phyloP scores from a whole-genome alignment of 2,888 invertebrate genomes.

The Microplitis deprimator region DNA sequence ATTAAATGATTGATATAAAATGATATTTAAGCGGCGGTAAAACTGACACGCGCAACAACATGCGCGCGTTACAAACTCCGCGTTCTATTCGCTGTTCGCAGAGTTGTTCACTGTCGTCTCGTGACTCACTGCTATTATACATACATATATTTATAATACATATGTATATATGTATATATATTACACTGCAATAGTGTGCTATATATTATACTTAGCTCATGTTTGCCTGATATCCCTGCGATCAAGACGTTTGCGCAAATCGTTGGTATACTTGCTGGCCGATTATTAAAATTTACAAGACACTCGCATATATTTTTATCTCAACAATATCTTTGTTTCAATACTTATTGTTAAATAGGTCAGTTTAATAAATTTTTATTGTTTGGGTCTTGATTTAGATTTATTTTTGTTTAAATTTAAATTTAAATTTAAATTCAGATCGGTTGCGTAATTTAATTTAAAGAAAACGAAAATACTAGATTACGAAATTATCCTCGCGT shows the following conservation, averaged over 20 bases:
- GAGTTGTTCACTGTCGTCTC: conserved; percentile 10
- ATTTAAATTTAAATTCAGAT: conserved; percentile 5
- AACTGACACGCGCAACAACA: conserved; percentile 41
- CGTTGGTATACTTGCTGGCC: conserved; percentile 40
- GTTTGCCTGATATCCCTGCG: conserved; percentile 63
- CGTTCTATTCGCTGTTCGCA: conserved; percentile 1
- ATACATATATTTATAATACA: background rate
- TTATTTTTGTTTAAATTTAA: background rate
- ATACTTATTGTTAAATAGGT: too few species aligned
- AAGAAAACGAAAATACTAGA: background rate
- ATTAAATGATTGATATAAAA: conserved; percentile 34
- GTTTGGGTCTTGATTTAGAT: background rate
- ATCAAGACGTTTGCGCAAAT: conserved; percentile 69
- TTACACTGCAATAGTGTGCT: conserved; percentile 24
- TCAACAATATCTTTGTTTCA: background rate
- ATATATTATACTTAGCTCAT: conserved; percentile 47
- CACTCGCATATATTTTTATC: background rate
- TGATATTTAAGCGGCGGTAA: conserved; percentile 5
- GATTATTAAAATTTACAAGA: conserved; percentile 2
- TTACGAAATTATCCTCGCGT: background rate
- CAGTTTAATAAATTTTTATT: too few species aligned
- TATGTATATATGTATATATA: background rate
- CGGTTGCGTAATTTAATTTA: conserved; percentile 3
- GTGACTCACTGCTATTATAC: conserved; percentile 17
- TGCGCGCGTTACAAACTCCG: conserved; percentile 35